phyloP scores from a whole-genome alignment of 2,113 vertebrate species.

The Anolis carolinensis region DNA sequence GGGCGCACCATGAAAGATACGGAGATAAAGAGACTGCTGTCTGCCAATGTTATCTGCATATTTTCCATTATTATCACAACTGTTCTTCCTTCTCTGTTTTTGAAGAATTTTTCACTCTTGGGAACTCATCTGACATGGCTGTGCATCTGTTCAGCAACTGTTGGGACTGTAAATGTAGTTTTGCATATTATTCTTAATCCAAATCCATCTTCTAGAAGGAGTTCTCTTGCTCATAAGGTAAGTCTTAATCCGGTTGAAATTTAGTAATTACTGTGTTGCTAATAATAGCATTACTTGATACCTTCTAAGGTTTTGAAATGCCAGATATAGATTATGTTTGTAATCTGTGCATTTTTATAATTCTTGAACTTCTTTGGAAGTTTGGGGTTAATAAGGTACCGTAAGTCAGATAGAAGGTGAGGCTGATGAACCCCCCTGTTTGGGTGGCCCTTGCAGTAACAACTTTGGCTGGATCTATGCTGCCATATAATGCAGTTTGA shows the following conservation, averaged over 20 bases:
- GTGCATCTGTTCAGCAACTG: conserved; percentile 80
- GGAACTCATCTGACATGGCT: conserved; percentile 89
- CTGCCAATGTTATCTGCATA: conserved; percentile 82
- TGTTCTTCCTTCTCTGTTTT: conserved; percentile 74
- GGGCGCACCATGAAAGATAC: conserved; percentile 83
- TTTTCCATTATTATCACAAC: conserved; percentile 79
- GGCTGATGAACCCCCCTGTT: too few relatives aligned
- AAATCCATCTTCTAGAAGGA: conserved; percentile 83
- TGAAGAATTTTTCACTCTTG: conserved; percentile 86
- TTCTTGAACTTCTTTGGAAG: not conserved
- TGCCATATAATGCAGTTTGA: too few relatives aligned
- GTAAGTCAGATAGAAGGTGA: too few relatives aligned
- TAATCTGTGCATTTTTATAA: not conserved
- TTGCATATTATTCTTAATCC: conserved; percentile 85
- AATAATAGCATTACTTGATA: not conserved
- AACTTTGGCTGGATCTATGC: too few relatives aligned
- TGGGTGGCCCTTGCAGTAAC: too few relatives aligned
- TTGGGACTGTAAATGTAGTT: conserved; percentile 77
- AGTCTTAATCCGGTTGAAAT: conserved; percentile 43
- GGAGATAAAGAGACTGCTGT: conserved; percentile 84
- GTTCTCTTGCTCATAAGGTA: conserved; percentile 88
- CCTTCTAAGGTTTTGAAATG: not conserved
- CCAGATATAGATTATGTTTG: not conserved
- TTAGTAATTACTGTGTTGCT: not conserved
- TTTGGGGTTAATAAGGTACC: not conserved